Percentiles rank a stretch among this genome's conserved stretches.
Conservation (phyloP, 2,888 invertebrate genomes). For the Saturnia pavonia region DNA sequence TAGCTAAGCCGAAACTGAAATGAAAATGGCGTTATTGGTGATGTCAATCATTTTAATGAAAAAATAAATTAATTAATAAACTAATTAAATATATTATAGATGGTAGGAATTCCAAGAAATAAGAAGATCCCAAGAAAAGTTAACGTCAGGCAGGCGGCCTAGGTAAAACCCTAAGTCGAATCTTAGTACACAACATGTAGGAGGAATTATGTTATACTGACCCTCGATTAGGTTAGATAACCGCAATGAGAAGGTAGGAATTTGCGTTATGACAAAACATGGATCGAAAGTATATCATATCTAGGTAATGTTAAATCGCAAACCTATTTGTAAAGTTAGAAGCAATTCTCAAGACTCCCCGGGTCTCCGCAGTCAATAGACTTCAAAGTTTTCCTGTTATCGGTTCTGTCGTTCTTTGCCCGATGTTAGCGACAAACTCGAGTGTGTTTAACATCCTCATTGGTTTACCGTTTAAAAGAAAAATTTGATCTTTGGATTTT, state of each 20-base stretch:
- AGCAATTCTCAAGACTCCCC: conserved; percentile 29
- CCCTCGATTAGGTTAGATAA: too few species aligned
- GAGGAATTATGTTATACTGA: too few species aligned
- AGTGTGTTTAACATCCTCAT: not conserved
- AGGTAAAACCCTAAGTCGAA: too few species aligned
- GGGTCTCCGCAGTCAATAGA: conserved; percentile 41
- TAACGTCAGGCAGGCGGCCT: too few species aligned
- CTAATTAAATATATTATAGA: too few species aligned
- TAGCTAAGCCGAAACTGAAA: not conserved
- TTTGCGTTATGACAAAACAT: not conserved
- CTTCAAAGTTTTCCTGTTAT: conserved; percentile 53
- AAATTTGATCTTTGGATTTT: not conserved
- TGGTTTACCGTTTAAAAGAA: not conserved
- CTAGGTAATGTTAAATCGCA: not conserved
- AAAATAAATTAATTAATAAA: not conserved
- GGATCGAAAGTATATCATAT: not conserved
- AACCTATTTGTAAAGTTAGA: conserved; percentile 32
- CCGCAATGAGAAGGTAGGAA: not conserved
- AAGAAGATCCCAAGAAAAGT: too few species aligned
- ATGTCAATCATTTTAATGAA: not conserved
- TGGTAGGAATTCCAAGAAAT: too few species aligned
- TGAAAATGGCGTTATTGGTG: not conserved
- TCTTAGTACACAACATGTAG: too few species aligned
- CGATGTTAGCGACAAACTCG: not conserved
- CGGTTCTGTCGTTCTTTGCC: conserved; percentile 34